phyloP scores from a whole-genome alignment of 2,797 vertebrate species.

The Pipistrellus pygmaeus region DNA sequence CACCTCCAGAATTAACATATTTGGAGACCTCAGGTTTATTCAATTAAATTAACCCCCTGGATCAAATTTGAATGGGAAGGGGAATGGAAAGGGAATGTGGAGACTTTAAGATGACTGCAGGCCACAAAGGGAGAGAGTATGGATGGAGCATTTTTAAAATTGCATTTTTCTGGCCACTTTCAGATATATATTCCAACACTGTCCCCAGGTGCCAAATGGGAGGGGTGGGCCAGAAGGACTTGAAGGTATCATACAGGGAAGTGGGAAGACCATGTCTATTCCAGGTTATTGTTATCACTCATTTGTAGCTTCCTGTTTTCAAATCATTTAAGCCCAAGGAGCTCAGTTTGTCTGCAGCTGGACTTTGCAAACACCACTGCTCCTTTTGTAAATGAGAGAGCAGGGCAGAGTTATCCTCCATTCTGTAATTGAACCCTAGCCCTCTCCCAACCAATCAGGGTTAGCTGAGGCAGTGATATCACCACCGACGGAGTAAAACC shows the following conservation, averaged over 20 bases:
- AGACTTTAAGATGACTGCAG: not conserved
- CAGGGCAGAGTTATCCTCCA: too few relatives aligned
- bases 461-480: too few relatives aligned
- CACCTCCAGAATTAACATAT: not conserved
- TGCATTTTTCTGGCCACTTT: slow-evolving; percentile 8
- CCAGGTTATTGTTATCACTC: not conserved
- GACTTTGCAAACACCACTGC: not conserved
- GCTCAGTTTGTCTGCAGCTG: not conserved
- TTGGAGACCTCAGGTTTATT: slow-evolving; percentile 53
- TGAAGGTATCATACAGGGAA: not conserved
- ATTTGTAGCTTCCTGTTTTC: not conserved
- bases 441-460: too few relatives aligned
- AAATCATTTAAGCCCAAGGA: not conserved
- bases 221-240: not conserved
- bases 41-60: slow-evolving; percentile 59
- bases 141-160: not conserved
- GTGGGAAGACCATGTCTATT: not conserved
- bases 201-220: not conserved
- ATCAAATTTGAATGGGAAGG: not conserved
- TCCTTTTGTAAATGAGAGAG: too few relatives aligned
- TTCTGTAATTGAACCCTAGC: too few relatives aligned
- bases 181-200: not conserved
- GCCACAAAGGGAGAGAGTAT: not conserved
- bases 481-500: too few relatives aligned
- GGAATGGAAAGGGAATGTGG: not conserved